A percentile compares a stretch with the other conserved stretches of the same genome.
Evolutionary conservation across 1,140 invertebrate species (phyloP).

Genomic region (Chelonus insularis): DNA sequence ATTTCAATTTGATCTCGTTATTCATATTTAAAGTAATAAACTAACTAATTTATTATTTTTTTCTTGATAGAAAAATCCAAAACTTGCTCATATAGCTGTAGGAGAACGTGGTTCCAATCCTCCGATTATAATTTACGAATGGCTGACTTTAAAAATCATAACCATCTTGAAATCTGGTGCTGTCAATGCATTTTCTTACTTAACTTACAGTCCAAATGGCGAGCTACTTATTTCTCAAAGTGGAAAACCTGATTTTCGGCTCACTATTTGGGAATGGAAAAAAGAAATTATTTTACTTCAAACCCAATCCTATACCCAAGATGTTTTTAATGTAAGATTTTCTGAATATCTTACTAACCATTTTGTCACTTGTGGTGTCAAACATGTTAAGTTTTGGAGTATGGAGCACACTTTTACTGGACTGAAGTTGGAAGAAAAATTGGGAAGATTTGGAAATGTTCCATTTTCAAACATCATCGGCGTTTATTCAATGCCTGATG

Average conservation of each 20-base stretch:
- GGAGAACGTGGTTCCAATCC: conserved; percentile 71
- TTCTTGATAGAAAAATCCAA: conserved; percentile 70
- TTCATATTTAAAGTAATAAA: neutral
- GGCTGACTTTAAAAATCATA: conserved; percentile 75
- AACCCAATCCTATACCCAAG: conserved; percentile 78
- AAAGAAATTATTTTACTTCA: conserved; percentile 72
- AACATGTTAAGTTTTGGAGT: conserved; percentile 93
- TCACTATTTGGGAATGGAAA: conserved; percentile 89
- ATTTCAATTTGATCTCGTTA: neutral
- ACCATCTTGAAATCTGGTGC: conserved; percentile 76
- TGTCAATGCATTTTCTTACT: conserved; percentile 68
- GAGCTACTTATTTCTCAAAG: conserved; percentile 80
- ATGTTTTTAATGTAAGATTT: conserved; percentile 78
- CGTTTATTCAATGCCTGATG: conserved; percentile 81
- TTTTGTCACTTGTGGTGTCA: conserved; percentile 74
- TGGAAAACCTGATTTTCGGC: conserved; percentile 79
- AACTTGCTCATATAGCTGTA: conserved; percentile 74
- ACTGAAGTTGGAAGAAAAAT: conserved; percentile 81
- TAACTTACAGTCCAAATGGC: conserved; percentile 81
- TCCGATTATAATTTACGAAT: conserved; percentile 80
- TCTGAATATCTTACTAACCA: conserved; percentile 76
- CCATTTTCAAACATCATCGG: conserved; percentile 87
- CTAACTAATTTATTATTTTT: conserved; percentile 8
- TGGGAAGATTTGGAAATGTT: conserved; percentile 87
- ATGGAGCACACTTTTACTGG: conserved; percentile 88